Evolutionary conservation across 2,113 vertebrate genomes (phyloP).

Genomic region (Megaceryle torquata): DNA sequence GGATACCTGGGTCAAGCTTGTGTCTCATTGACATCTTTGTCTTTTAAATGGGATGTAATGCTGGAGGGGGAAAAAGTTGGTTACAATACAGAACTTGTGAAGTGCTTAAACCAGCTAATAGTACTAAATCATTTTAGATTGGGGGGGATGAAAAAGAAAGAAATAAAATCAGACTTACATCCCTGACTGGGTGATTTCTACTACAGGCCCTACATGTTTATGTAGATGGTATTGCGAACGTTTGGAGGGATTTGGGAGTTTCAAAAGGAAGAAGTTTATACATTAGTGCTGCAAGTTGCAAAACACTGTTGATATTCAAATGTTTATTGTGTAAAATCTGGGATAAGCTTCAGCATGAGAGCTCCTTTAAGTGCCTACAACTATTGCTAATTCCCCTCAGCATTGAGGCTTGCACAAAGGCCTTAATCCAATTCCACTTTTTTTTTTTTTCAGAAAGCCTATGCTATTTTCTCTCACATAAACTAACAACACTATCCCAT

Average conservation of each 20-base stretch:
- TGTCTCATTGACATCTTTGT: background rate
- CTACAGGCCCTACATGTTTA: conserved; percentile 76
- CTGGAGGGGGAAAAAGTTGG: conserved; percentile 44
- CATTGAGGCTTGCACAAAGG: conserved; percentile 96
- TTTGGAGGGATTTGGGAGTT: conserved; percentile 88
- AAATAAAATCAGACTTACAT: conserved; percentile 57
- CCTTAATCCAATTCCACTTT: conserved; percentile 99
- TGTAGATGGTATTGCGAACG: conserved; percentile 78
- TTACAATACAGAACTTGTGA: conserved; percentile 64
- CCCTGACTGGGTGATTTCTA: conserved; percentile 66
- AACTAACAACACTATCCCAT: conserved; percentile 99
- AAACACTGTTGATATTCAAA: conserved; percentile 99
- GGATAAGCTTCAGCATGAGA: conserved; percentile 99
- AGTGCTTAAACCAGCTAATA: conserved; percentile 53
- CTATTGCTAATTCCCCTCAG: conserved; percentile 99
- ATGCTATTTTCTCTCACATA: conserved; percentile 98
- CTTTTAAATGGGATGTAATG: conserved; percentile 48
- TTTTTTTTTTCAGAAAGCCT: conserved; percentile 86
- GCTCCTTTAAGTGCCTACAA: conserved; percentile 99
- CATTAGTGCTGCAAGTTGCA: conserved; percentile 99
- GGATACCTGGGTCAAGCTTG: background rate
- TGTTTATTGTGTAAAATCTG: conserved; percentile 99
- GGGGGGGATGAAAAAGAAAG: conserved; percentile 43
- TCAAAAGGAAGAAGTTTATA: conserved; percentile 99
- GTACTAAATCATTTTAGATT: conserved; percentile 62